phyloP scores from a whole-genome alignment of 2,888 invertebrate genomes.

The Myopa testacea region DNA sequence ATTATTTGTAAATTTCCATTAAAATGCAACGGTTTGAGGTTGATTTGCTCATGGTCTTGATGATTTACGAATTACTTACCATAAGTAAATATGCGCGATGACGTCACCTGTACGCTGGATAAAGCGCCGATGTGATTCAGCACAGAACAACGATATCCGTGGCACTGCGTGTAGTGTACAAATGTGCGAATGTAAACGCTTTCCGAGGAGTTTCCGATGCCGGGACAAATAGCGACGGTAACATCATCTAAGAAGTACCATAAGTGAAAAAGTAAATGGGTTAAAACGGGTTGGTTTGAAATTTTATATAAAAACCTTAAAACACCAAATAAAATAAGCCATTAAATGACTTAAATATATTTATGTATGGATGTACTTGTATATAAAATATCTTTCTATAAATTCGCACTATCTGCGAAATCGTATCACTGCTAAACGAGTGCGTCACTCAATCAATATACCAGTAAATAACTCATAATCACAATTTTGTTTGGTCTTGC shows the following conservation, averaged over 20 bases:
- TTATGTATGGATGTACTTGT: too few species aligned
- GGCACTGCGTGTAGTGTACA: conserved; percentile 90
- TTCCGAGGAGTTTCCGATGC: conserved; percentile 95
- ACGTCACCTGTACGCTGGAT: conserved; percentile 84
- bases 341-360: too few species aligned
- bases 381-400: too few species aligned
- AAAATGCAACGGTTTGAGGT: background rate
- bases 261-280: conserved; percentile 42
- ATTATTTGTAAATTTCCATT: background rate
- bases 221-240: conserved; percentile 89
- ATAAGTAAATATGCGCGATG: conserved; percentile 90
- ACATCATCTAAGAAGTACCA: conserved; percentile 76
- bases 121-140: conserved; percentile 94
- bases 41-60: too few species aligned
- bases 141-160: conserved; percentile 92
- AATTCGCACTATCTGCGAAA: too few species aligned
- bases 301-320: too few species aligned
- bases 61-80: conserved; percentile 76
- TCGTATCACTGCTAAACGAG: too few species aligned
- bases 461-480: too few species aligned
- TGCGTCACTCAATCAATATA: too few species aligned
- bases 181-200: conserved; percentile 94
- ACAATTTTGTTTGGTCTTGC: too few species aligned
- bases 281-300: too few species aligned
- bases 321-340: too few species aligned